Evolutionary conservation across 2,113 vertebrate species (phyloP).

Genomic region (Cinclus mexicanus): DNA sequence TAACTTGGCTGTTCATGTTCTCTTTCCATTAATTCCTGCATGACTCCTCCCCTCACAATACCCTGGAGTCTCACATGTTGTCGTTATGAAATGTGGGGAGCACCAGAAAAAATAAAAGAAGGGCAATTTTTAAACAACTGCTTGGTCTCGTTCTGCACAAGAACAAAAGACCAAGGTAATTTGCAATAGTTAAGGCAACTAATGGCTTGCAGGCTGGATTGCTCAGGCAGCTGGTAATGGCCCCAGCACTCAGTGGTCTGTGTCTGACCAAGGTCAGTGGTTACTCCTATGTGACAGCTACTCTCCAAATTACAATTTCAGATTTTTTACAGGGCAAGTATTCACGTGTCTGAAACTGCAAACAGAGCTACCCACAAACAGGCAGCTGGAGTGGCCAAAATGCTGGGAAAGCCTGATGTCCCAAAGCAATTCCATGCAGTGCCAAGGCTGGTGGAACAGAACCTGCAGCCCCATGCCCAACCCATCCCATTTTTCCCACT

Average conservation of each 20-base stretch:
- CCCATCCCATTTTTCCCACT: neutral
- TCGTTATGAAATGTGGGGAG: neutral
- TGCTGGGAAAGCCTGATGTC: neutral
- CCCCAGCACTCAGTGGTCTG: neutral
- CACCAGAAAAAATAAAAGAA: neutral
- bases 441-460: neutral
- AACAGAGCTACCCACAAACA: neutral
- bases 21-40: neutral
- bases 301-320: neutral
- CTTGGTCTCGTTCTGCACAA: neutral
- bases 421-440: neutral
- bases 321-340: neutral
- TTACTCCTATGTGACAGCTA: neutral
- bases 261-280: neutral
- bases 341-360: neutral
- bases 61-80: neutral
- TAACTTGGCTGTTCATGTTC: neutral
- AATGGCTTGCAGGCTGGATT: neutral
- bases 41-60: neutral
- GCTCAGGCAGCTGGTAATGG: neutral
- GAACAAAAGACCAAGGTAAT: neutral
- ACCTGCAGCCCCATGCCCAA: accelerated
- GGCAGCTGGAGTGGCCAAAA: neutral
- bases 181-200: neutral
- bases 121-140: neutral